Percentiles rank a stretch among this genome's conserved stretches.
phyloP scores from a whole-genome alignment of 1,140 invertebrate species.

The Odontomachus brunneus region DNA sequence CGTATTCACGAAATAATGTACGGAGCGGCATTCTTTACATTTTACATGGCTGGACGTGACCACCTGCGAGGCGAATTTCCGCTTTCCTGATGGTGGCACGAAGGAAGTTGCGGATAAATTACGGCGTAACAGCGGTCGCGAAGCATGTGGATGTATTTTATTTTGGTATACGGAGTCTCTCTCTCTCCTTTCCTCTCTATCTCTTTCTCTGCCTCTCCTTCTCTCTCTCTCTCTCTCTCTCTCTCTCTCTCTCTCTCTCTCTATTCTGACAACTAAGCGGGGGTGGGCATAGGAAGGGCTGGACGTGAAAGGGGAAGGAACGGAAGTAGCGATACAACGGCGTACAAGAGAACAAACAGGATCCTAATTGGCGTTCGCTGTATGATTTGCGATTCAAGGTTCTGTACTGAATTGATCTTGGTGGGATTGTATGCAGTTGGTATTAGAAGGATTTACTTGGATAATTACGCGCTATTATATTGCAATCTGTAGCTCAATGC shows the following conservation, averaged over 20 bases:
- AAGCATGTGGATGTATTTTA: slow-evolving; percentile 37
- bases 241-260: too few relatives aligned
- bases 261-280: too few relatives aligned
- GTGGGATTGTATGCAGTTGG: not conserved
- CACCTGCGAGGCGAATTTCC: slow-evolving; percentile 14
- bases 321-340: slow-evolving; percentile 9
- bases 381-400: not conserved
- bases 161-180: slow-evolving; percentile 43
- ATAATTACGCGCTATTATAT: too few relatives aligned
- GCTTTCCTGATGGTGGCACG: not conserved
- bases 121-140: slow-evolving; percentile 15
- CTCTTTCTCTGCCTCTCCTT: too few relatives aligned
- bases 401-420: not conserved
- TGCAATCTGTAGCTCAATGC: not conserved
- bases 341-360: not conserved
- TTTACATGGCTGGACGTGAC: slow-evolving; percentile 60
- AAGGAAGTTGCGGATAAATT: slow-evolving; percentile 48
- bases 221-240: too few relatives aligned
- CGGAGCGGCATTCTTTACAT: slow-evolving; percentile 67
- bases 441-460: not conserved
- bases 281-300: too few relatives aligned
- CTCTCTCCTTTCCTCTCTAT: too few relatives aligned
- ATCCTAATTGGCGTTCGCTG: slow-evolving; percentile 20
- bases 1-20: slow-evolving; percentile 70
- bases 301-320: not conserved